phyloP scores from a whole-genome alignment of 2,113 vertebrate genomes.

The Fulica atra region DNA sequence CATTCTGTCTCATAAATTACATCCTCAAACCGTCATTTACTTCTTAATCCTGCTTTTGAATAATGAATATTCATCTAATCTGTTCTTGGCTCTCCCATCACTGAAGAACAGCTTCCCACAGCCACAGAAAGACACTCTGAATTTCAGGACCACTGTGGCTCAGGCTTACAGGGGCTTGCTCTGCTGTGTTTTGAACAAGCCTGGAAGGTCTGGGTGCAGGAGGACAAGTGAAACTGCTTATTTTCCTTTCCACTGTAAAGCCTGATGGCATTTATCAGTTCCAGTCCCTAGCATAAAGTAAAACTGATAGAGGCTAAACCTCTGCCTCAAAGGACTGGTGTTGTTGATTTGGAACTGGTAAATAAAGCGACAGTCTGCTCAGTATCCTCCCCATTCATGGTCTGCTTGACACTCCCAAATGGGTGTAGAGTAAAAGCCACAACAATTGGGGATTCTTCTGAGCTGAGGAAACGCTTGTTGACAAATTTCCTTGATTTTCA shows the following conservation, averaged over 20 bases:
- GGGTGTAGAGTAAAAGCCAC: not conserved
- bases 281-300: not conserved
- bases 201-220: not conserved
- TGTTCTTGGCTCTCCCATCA: not conserved
- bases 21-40: slow-evolving; percentile 11
- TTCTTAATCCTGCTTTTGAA: slow-evolving; percentile 24
- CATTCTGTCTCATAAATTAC: slow-evolving; percentile 21
- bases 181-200: not conserved
- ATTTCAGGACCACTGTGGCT: not conserved
- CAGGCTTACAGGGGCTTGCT: accelerated
- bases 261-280: not conserved
- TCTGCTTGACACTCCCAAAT: not conserved
- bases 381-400: not conserved
- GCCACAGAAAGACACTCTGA: not conserved
- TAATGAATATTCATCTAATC: slow-evolving; percentile 27
- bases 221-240: not conserved
- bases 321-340: not conserved
- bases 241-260: not conserved
- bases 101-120: not conserved
- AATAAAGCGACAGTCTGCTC: not conserved
- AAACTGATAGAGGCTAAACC: not conserved
- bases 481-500: slow-evolving; percentile 42
- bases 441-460: slow-evolving; percentile 35
- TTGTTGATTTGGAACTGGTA: not conserved
- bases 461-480: slow-evolving; percentile 55